Evolutionary conservation across 2,113 vertebrate species (phyloP), one percentile per base, ranked within the genome.

Genomic region (Conger conger): DNA sequence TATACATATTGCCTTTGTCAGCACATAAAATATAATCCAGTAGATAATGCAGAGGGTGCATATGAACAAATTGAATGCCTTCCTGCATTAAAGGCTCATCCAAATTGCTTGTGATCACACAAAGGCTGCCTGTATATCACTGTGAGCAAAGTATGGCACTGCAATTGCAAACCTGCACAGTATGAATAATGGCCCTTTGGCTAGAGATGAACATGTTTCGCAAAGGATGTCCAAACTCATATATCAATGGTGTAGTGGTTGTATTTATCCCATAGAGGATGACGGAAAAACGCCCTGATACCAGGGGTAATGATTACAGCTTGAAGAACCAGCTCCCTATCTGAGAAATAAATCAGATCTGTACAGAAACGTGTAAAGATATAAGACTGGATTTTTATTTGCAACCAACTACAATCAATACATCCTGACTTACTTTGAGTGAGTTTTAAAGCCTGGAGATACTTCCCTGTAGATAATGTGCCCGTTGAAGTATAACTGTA

Each of bases 291-390:
- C 18, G 20, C 37, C 37, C 30, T 17, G 30, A 9, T 4, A 85
- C 50, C 5, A 84, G 40, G 23, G 87, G 86, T 18, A 77, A 83
- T 89, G 76, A 89, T 40, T n/a, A 54, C 0, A 90, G 90, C 83
- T 54, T 84, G 90, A 87, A 80, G 50, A 86, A 88, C 84, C 87
- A 53, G 90, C 85, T 82, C 82, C 85, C 18, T 87, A 38, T 82
- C 83, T 79, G 86, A 35, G 80, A 83, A 89, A 83, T 83, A 73
- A 86, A 80, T 83, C 30, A 50, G 11, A 23, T 36, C 11, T 50
- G 45, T 50, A 50, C 42, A 76, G 90, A 85, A 87, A 84, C 85
- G 85, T 88, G 86, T 84, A 89, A 68, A 68, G 63, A 3, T 17
- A 81, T 37, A 6, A 86, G 82, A 9, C 33, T 73, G 68, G 27